These are phyloP conservation scores for Anthophora plumipes DNA, from an alignment of 2,888 invertebrate species.

Conservation along the genomic window DNA sequence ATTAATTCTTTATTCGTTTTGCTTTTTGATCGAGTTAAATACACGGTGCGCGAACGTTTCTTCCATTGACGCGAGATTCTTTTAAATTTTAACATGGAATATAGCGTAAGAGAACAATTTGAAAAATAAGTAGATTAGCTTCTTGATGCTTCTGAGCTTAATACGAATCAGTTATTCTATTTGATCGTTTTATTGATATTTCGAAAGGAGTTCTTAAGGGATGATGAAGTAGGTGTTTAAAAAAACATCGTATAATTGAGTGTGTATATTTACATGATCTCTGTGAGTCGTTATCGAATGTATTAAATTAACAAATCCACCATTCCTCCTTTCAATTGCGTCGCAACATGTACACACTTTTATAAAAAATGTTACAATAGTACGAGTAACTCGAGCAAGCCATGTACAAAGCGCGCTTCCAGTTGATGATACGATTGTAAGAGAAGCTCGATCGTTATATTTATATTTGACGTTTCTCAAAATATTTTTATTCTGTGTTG, in stretches of 20 bases:
- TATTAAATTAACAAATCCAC: conserved; percentile 65
- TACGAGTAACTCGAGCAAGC: conserved; percentile 65
- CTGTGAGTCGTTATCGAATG: conserved; percentile 55
- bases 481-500: background rate
- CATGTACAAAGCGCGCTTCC: conserved; percentile 72
- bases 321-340: conserved; percentile 22
- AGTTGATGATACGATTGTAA: conserved; percentile 59
- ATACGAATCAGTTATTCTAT: background rate
- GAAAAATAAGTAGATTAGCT: background rate
- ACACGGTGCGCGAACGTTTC: background rate
- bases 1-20: background rate
- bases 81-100: background rate
- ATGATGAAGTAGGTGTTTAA: conserved; percentile 6
- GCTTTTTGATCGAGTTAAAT: background rate
- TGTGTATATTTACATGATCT: conserved; percentile 67
- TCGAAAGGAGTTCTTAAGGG: background rate
- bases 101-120: background rate
- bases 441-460: conserved; percentile 46
- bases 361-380: conserved; percentile 67
- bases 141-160: background rate
- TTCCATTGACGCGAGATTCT: background rate
- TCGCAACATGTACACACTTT: conserved; percentile 37
- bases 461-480: background rate
- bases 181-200: background rate
- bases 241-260: conserved; percentile 19